Conservation (phyloP, 2,888 invertebrate genomes). For the Teinopalpus imperialis region DNA sequence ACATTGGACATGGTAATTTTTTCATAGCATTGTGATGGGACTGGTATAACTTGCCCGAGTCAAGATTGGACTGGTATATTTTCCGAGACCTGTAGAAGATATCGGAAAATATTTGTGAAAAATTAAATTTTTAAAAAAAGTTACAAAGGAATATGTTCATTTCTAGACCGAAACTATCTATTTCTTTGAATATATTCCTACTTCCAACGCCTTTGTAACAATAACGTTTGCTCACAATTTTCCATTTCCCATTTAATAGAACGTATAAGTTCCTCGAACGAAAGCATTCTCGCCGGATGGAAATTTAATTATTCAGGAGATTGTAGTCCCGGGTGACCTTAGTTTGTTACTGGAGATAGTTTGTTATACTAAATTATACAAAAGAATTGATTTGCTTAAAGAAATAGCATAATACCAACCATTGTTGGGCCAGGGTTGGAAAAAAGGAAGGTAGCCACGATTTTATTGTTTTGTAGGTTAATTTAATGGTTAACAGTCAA, state of each 20-base stretch:
- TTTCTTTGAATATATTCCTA: slow-evolving; percentile 6
- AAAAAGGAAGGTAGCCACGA: too few relatives aligned
- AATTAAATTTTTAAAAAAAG: too few relatives aligned
- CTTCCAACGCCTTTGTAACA: slow-evolving; percentile 4
- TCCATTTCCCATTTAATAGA: slow-evolving; percentile 13
- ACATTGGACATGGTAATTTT: too few relatives aligned
- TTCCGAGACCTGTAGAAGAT: too few relatives aligned
- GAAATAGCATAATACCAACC: background rate
- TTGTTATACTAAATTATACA: background rate
- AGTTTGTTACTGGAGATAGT: slow-evolving; percentile 9
- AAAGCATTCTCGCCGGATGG: slow-evolving; percentile 10
- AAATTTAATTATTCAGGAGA: slow-evolving; percentile 25
- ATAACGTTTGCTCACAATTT: slow-evolving; percentile 7
- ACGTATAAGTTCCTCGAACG: slow-evolving; percentile 4
- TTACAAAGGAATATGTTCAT: too few relatives aligned
- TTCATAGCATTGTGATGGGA: too few relatives aligned
- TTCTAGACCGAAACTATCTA: background rate
- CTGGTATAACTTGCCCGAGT: too few relatives aligned
- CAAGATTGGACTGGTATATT: too few relatives aligned
- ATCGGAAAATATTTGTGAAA: too few relatives aligned
- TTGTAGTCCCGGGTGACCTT: slow-evolving; percentile 5
- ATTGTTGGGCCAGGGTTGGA: too few relatives aligned
- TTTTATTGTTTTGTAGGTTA: too few relatives aligned
- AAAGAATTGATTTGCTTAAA: background rate
- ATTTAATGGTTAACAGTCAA: too few relatives aligned